phyloP scores from a whole-genome alignment of 2,888 invertebrate genomes.

The Molanna angustata region DNA sequence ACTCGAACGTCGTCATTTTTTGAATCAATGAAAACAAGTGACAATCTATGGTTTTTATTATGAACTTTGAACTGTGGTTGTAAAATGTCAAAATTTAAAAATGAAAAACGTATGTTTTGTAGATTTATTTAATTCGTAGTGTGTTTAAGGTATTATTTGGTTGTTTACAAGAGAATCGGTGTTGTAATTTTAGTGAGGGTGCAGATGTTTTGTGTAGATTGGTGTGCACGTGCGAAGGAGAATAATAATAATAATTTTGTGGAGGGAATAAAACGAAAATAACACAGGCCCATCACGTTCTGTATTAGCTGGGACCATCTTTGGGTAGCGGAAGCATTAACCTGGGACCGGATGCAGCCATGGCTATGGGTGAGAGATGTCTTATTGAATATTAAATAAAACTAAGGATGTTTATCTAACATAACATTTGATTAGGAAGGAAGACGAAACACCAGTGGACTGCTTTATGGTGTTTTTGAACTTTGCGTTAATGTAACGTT shows the following conservation, averaged over 20 bases:
- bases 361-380: constrained; percentile 30
- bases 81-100: too few relatives aligned
- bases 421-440: constrained; percentile 17
- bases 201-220: constrained; percentile 1
- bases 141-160: too few relatives aligned
- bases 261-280: constrained; percentile 20
- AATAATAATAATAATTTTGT: constrained; percentile 14
- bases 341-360: constrained; percentile 23
- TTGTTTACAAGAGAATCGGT: too few relatives aligned
- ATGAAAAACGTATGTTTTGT: too few relatives aligned
- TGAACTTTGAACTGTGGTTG: too few relatives aligned
- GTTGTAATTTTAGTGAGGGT: too few relatives aligned
- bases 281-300: constrained; percentile 23
- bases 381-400: constrained; percentile 23
- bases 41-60: background rate
- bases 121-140: background rate
- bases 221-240: constrained; percentile 15
- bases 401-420: constrained; percentile 17
- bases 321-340: constrained; percentile 28
- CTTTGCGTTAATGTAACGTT: too few relatives aligned
- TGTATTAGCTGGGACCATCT: constrained; percentile 11
- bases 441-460: too few relatives aligned
- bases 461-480: too few relatives aligned
- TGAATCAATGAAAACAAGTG: too few relatives aligned
- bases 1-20: too few relatives aligned